These are phyloP conservation scores for Philereme transversata DNA, from an alignment of 2,888 invertebrate species.

Conservation along the genomic window DNA sequence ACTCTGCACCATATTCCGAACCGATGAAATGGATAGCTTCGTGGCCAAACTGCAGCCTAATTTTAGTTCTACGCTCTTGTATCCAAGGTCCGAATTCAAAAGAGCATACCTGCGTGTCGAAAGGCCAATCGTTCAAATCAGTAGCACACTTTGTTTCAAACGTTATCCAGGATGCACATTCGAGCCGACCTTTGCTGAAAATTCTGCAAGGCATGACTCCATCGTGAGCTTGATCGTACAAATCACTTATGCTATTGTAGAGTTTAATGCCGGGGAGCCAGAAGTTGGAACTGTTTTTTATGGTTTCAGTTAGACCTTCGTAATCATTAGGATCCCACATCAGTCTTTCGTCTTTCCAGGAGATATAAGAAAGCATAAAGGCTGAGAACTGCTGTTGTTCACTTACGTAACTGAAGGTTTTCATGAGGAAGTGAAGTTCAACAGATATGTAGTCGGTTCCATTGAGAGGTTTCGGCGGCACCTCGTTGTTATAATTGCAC, in stretches of 20 bases:
- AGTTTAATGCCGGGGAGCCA: constrained; percentile 48
- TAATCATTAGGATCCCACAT: constrained; percentile 51
- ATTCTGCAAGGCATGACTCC: constrained; percentile 28
- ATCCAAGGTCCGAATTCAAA: constrained; percentile 36
- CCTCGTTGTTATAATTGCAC: not conserved
- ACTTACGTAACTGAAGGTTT: constrained; percentile 45
- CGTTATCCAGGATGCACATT: constrained; percentile 9
- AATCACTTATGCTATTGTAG: constrained; percentile 37
- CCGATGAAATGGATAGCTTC: constrained; percentile 23
- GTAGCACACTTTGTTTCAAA: constrained; percentile 30
- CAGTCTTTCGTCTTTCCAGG: constrained; percentile 49
- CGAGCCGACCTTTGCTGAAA: constrained; percentile 20
- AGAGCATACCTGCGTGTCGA: constrained; percentile 42
- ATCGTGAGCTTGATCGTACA: constrained; percentile 3
- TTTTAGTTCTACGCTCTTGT: not conserved
- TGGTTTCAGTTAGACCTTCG: constrained; percentile 36
- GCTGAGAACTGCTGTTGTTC: constrained; percentile 43
- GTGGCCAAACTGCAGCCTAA: constrained; percentile 29
- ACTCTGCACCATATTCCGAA: constrained; percentile 41
- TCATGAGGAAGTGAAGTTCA: constrained; percentile 40
- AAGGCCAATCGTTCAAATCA: constrained; percentile 45
- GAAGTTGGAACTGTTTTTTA: constrained; percentile 17
- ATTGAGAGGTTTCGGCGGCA: constrained; percentile 19
- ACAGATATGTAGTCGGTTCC: constrained; percentile 30
- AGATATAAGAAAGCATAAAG: constrained; percentile 34